Conservation (phyloP, 2,888 invertebrate genomes). For the Physocephala rufipes region DNA sequence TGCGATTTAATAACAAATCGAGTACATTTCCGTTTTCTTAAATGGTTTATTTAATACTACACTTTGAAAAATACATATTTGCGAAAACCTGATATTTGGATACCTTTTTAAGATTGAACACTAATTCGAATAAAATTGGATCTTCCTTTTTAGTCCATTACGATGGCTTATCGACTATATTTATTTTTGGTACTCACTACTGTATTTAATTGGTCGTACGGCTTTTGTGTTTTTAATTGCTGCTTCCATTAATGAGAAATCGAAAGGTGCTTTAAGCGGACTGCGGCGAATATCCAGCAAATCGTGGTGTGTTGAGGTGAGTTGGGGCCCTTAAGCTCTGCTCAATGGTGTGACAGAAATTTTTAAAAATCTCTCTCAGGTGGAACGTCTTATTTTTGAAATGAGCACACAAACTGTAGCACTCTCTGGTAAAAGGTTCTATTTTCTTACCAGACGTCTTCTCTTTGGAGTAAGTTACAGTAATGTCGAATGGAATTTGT, state of each 20-base stretch:
- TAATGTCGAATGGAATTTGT: not conserved
- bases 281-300: conserved; percentile 62
- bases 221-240: conserved; percentile 69
- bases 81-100: too few species aligned
- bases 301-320: conserved; percentile 61
- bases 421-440: conserved; percentile 72
- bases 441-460: conserved; percentile 69
- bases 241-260: conserved; percentile 69
- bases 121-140: too few species aligned
- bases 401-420: conserved; percentile 69
- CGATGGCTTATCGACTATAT: conserved; percentile 66
- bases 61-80: too few species aligned
- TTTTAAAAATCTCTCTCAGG: conserved; percentile 57
- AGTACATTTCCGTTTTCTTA: too few species aligned
- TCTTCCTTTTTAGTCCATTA: conserved; percentile 52
- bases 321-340: conserved; percentile 7
- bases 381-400: conserved; percentile 71
- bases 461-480: conserved; percentile 69
- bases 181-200: conserved; percentile 70
- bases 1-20: not conserved
- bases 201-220: conserved; percentile 68
- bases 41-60: too few species aligned
- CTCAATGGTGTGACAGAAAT: too few species aligned
- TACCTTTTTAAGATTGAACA: too few species aligned
- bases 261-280: conserved; percentile 67